Base-by-base conservation (phyloP, 2,888 invertebrate genomes). In the Troilus luridus region DNA sequence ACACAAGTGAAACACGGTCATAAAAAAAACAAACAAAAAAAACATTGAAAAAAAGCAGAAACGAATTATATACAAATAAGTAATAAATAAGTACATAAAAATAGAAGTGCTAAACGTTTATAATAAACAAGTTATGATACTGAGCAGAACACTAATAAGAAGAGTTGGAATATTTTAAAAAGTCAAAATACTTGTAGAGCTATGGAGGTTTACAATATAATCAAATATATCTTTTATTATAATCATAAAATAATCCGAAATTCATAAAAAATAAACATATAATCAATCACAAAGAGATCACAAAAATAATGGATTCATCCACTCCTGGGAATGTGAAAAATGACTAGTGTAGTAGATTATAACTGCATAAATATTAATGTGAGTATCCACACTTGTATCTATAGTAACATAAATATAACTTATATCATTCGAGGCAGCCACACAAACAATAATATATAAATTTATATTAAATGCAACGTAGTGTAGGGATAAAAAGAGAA, bases 221-320 rank as follows among this genome's bases (percentile, higher is more conserved):
- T 88, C 59, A 27, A 59, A 88, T n/a, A 88, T 12, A 24, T 2
- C 19, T 58, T 88, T 88, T 62, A 41, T 60, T 62, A 88, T 60
- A 88, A 41, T 60, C 58, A 88, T 88, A 60, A 88, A 88, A 19
- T 54, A 88, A 88, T 88, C 85, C 85, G 27, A 88, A 88, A 62
- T n/a, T 62, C 24, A 81, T 59, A 81, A 81, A 54, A 90, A 90
- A 90, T 77, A 90, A 81, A 59, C 81, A 90, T 64, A 59, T 81
- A 90, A 90, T 90, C 90, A 90, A 90, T 90, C 90, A 90, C 90
- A 90, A 85, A 59, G 90, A 90, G 90, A 90, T 90, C 90, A 90
- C 90, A 90, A 58, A 77, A 89, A n/a, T 8, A n/a, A 56, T 64
- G 59, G 64, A 56, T 81, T 90, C 60, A 58, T 85, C 85, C 56